A percentile compares a stretch with the other conserved stretches of the same genome.
Evolutionary conservation across 2,888 invertebrate species (phyloP).

Genomic region (Tanypteryx hageni): DNA sequence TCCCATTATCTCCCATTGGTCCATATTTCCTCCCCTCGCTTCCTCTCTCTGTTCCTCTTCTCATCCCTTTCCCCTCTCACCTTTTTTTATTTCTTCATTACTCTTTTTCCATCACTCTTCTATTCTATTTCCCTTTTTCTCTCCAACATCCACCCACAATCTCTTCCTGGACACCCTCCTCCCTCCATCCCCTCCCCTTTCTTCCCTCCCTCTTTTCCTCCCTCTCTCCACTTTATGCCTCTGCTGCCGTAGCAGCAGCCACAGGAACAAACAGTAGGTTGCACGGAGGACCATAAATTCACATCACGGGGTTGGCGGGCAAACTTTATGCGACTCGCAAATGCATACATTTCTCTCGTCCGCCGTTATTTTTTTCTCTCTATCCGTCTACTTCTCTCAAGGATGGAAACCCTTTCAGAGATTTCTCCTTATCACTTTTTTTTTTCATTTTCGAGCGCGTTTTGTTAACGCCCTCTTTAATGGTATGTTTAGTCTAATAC

Average conservation of each 20-base stretch:
- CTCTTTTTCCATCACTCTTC: not conserved
- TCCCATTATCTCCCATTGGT: not conserved
- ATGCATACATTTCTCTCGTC: slow-evolving; percentile 45
- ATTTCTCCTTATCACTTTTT: not conserved
- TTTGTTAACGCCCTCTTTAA: slow-evolving; percentile 22
- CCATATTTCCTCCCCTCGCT: not conserved
- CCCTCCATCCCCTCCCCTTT: too few relatives aligned
- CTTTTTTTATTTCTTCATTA: too few relatives aligned
- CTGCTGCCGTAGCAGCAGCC: not conserved
- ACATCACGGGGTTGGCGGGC: slow-evolving; percentile 47
- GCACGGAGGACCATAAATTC: slow-evolving; percentile 33
- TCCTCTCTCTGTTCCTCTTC: not conserved
- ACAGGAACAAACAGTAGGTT: slow-evolving; percentile 47
- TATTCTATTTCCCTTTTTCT: not conserved
- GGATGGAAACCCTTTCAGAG: not conserved
- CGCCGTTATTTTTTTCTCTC: not conserved
- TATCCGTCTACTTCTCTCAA: not conserved
- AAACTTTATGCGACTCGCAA: slow-evolving; percentile 50
- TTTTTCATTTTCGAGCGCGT: not conserved
- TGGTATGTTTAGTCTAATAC: slow-evolving; percentile 28
- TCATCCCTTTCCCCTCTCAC: too few relatives aligned
- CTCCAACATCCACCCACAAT: not conserved
- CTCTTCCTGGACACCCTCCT: not conserved
- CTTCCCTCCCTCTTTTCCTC: not conserved
- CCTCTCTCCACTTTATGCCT: not conserved